Evolutionary conservation across 2,888 invertebrate genomes (phyloP).

Genomic region (Vandiemenella viatica): DNA sequence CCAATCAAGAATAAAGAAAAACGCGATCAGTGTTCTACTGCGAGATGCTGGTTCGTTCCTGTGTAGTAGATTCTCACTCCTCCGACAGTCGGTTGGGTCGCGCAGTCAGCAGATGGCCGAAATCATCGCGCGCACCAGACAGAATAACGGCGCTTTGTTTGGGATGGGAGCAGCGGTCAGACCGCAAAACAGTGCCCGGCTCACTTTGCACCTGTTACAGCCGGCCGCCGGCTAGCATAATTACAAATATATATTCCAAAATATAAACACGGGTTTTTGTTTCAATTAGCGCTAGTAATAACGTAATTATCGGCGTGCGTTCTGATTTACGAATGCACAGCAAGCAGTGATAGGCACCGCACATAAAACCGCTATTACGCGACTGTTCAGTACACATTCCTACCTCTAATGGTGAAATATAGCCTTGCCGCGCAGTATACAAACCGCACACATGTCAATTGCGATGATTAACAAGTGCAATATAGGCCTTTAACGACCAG

Average conservation of each 20-base stretch:
- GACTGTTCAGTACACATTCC: constrained; percentile 1
- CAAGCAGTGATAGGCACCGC: too few relatives aligned
- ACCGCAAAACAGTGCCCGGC: too few relatives aligned
- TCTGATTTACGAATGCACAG: not conserved
- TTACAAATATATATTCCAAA: not conserved
- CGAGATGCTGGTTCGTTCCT: too few relatives aligned
- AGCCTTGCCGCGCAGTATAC: not conserved
- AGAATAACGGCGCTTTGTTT: too few relatives aligned
- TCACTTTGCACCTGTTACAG: not conserved
- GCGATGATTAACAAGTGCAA: constrained; percentile 3
- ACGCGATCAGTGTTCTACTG: too few relatives aligned
- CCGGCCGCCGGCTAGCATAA: not conserved
- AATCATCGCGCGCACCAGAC: too few relatives aligned
- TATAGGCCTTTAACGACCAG: constrained; percentile 3
- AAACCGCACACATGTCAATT: constrained; percentile 2
- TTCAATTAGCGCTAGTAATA: not conserved
- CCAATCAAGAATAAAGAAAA: too few relatives aligned
- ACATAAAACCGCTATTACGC: not conserved
- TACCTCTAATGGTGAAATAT: constrained; percentile 1
- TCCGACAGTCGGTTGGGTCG: too few relatives aligned
- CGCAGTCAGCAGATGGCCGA: too few relatives aligned
- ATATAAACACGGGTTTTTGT: not conserved
- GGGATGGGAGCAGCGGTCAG: too few relatives aligned
- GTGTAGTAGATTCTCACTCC: too few relatives aligned
- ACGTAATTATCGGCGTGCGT: not conserved